A percentile compares a stretch with the other conserved stretches of the same genome.
Evolutionary conservation across 2,113 vertebrate species (phyloP).

Genomic region (Chlamydotis undulata): DNA sequence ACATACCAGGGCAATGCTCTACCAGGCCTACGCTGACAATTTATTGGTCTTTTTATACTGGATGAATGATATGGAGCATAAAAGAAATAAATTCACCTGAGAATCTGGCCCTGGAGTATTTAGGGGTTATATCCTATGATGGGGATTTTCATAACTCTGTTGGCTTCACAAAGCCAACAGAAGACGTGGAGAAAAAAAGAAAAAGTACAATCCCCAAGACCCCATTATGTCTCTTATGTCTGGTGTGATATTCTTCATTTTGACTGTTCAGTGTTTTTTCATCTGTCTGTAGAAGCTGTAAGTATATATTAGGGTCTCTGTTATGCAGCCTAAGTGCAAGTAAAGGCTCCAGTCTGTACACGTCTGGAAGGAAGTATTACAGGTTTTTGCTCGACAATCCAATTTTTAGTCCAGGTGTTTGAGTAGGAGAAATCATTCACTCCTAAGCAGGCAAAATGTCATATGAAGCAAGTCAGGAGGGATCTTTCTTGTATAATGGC

Average conservation of each 20-base stretch:
- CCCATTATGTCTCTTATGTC: neutral
- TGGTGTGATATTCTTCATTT: neutral
- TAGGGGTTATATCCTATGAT: neutral
- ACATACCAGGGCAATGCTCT: neutral
- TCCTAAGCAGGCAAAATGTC: neutral
- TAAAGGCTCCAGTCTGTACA: neutral
- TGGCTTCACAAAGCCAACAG: neutral
- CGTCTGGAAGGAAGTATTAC: neutral
- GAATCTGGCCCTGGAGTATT: neutral
- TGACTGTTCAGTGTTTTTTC: neutral
- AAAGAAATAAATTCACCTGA: neutral
- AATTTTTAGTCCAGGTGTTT: slow-evolving; percentile 10
- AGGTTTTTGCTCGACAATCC: neutral
- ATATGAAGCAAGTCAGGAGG: neutral
- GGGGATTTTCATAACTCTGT: neutral
- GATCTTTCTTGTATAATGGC: neutral
- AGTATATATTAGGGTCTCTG: neutral
- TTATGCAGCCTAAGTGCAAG: neutral
- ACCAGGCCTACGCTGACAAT: neutral
- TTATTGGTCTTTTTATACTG: neutral
- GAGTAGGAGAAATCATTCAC: neutral
- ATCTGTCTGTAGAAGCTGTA: neutral
- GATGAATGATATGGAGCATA: neutral
- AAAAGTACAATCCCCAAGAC: neutral
- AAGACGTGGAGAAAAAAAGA: neutral